A percentile compares a stretch with the other conserved stretches of the same genome.
These are phyloP conservation scores for Eristalis arbustorum DNA, from an alignment of 2,888 invertebrate genomes.

Conservation along the genomic window DNA sequence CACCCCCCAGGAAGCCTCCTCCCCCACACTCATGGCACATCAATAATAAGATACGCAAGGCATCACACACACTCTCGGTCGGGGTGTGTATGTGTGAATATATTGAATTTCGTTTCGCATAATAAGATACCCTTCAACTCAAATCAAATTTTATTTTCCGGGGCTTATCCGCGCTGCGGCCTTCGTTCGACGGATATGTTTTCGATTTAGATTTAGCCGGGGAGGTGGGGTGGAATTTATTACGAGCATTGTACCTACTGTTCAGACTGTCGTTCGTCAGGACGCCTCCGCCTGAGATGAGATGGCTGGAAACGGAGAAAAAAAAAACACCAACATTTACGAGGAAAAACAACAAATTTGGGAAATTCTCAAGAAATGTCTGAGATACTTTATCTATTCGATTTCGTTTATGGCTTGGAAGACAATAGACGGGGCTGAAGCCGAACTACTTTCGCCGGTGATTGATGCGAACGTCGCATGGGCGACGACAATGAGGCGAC, in stretches of 20 bases:
- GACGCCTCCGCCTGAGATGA: background rate
- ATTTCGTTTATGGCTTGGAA: background rate
- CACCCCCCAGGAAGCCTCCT: no score
- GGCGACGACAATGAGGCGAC: background rate
- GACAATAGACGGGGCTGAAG: background rate
- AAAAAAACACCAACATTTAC: background rate
- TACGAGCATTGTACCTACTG: constrained; percentile 17
- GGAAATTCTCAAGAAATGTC: background rate
- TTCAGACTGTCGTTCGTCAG: background rate
- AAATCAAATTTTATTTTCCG: constrained; percentile 71
- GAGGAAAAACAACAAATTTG: background rate
- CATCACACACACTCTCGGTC: constrained; percentile 5
- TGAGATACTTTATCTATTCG: constrained; percentile 17
- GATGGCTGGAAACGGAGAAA: background rate
- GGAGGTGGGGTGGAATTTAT: constrained; percentile 35
- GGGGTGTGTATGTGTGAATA: constrained; percentile 39
- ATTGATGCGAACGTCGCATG: background rate
- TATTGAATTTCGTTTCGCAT: constrained; percentile 68
- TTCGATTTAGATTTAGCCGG: constrained; percentile 42
- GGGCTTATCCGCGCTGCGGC: constrained; percentile 53
- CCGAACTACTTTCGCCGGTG: background rate
- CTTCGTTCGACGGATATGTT: constrained; percentile 43
- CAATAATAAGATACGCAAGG: constrained; percentile 69
- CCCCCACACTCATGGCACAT: constrained; percentile 1
- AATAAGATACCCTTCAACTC: constrained; percentile 70